Base-by-base conservation (phyloP, 2,113 vertebrate genomes). In the Aphyosemion australe region DNA sequence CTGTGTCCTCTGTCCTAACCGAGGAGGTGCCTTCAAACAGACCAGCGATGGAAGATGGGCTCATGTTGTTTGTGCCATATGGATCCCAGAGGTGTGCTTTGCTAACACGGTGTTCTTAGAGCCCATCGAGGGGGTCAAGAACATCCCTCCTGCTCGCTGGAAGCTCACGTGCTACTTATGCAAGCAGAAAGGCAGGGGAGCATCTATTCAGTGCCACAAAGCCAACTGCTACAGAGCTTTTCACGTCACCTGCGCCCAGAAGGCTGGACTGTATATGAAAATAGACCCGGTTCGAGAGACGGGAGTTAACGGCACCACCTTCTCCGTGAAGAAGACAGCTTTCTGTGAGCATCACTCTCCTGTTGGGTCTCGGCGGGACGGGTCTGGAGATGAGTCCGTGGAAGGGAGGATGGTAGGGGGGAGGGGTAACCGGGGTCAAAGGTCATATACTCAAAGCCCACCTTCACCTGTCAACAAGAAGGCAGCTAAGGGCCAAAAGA, bases 1-100 rank as follows among this genome's bases (percentile, higher is more conserved):
- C 88, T 99, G 97, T 60, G 94, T 97, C 51, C 95, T 99, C 53
- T 99, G 97, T 78, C 97, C 97, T 2, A 99, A 99, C 89, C 94
- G 93, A 81, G 97, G 97, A 31, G 97, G 97, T 61, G 97, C 97
- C 80, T 99, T 99, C 91, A 99, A 99, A 86, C 97, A 99, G 91
- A 98, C 97, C 48, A 97, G 93, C 0, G 97, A 99, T 19, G 97
- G 97, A 32, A 95, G 93, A 58, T 99, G 97, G 97, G 97, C 96
- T 12, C 97, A 99, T 0, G 97, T 99, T 32, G 95, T 99, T 58
- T 99, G 97, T 82, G 97, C 97, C 89, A 96, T 99, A 85, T 99
- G 97, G 97, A 98, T 99, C 80, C 97, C 97, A 2, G 97, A 99
- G 85, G 95, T 99, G 75, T 98, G 97, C 85, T 99, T 99, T 65